Evolutionary conservation across 2,888 invertebrate species (phyloP), one percentile per base, ranked within the genome.

Genomic region (Trachelus iudaicus): DNA sequence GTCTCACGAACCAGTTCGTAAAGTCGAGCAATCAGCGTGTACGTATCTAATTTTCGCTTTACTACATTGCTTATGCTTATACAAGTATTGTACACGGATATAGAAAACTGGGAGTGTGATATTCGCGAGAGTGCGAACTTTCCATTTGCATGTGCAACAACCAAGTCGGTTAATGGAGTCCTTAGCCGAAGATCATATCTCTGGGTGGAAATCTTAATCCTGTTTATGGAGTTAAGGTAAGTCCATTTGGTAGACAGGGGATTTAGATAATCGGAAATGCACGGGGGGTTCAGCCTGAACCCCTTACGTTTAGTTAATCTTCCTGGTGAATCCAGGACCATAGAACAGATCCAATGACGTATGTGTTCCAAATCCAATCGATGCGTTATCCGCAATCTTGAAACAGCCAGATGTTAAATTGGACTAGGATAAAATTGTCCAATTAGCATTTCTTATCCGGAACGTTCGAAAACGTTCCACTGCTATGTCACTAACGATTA

Each of bases 201-300:
- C 74, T 79, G 79, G 79, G 81, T 84, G 83, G 85, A 83, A 85
- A 85, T 85, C 84, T 85, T 85, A 85, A 85, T 85, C 85, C 84
- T 80, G 84, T 85, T 85, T 85, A 85, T 83, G 77, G 78, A 83
- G 84, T 85, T 85, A 82, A 82, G 79, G 80, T 81, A 81, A 83
- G 84, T 83, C 82, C 85, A 84, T 85, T 85, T 82, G 81, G 76
- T 77, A 80, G 85, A 83, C 83, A 75, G 81, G 79, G 78, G 80
- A 80, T 84, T 81, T 80, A 82, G 82, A 81, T 83, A 83, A 84
- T 85, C 85, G 73, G 69, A 80, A 79, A 81, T 82, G 80, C 79
- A 79, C 81, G 40, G 69, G 69, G 77, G 77, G 77, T 75, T 76
- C 33, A 37, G 75, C 34, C 69, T 77, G 76, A 34, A 75, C 75